These are phyloP conservation scores for Drosophila bifasciata DNA, from an alignment of 1,140 invertebrate species.

Conservation along the genomic window DNA sequence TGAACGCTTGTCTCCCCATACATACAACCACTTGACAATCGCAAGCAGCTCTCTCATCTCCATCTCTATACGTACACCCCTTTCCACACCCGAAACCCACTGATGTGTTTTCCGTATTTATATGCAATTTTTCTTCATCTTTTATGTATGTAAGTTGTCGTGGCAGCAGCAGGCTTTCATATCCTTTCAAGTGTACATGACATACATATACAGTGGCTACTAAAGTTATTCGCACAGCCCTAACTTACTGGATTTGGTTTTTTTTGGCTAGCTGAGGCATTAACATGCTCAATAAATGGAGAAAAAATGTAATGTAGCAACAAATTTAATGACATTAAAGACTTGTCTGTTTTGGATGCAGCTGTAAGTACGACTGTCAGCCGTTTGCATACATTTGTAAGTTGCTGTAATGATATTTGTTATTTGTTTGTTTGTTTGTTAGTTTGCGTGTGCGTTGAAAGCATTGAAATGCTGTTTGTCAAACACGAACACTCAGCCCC, in stretches of 20 bases:
- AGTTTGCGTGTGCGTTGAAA: constrained; percentile 71
- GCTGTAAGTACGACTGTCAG: constrained; percentile 38
- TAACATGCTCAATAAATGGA: background rate
- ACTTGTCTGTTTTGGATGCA: background rate
- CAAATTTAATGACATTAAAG: background rate
- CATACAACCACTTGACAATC: constrained; percentile 66
- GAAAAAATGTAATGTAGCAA: no score
- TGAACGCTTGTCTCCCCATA: constrained; percentile 22
- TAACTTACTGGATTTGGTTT: no score
- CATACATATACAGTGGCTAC: constrained; percentile 5
- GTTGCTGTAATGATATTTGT: constrained; percentile 79
- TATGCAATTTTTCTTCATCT: constrained; percentile 82
- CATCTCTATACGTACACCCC: background rate
- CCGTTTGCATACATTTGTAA: constrained; percentile 78
- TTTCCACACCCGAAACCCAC: background rate
- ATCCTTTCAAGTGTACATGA: constrained; percentile 69
- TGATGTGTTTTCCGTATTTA: constrained; percentile 62
- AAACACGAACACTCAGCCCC: constrained; percentile 43
- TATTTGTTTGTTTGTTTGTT: constrained; percentile 48
- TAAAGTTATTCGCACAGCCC: no score
- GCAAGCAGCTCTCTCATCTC: constrained; percentile 52
- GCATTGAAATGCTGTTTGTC: constrained; percentile 75
- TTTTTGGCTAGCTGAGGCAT: no score
- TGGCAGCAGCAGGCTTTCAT: constrained; percentile 70
- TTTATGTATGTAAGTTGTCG: constrained; percentile 78